phyloP scores from a whole-genome alignment of 2,888 invertebrate genomes.

The Carcina quercana region DNA sequence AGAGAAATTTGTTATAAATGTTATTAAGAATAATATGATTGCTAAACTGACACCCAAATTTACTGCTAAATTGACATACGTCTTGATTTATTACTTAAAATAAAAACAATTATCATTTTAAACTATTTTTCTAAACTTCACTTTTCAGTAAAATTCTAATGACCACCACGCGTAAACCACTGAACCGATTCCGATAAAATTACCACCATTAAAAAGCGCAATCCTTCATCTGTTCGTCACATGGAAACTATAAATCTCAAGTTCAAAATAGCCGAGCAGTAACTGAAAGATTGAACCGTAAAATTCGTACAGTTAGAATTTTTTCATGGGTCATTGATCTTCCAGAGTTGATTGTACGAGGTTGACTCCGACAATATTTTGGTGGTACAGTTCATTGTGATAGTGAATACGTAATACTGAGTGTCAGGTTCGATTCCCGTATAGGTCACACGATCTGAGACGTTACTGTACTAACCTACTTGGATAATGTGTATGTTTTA shows the following conservation, averaged over 20 bases:
- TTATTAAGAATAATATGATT: no score
- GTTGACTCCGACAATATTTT: neutral
- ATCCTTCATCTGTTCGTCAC: conserved; percentile 7
- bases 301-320: neutral
- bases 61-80: no score
- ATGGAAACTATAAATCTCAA: neutral
- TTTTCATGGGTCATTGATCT: neutral
- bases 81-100: no score
- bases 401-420: no score
- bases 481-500: no score
- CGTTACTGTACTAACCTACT: no score
- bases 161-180: conserved; percentile 8
- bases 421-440: no score
- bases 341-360: neutral
- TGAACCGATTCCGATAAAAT: conserved; percentile 4
- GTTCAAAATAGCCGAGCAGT: neutral
- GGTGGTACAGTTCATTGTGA: no score
- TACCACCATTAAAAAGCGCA: conserved; percentile 2
- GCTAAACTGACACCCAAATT: no score
- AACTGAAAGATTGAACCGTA: neutral
- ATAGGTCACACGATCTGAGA: no score
- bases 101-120: no score
- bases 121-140: neutral
- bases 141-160: neutral
- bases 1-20: no score